Conservation (phyloP, 37 sponge, comb jelly and placozoan genomes). For the Chondrilla cf. caribensis region DNA sequence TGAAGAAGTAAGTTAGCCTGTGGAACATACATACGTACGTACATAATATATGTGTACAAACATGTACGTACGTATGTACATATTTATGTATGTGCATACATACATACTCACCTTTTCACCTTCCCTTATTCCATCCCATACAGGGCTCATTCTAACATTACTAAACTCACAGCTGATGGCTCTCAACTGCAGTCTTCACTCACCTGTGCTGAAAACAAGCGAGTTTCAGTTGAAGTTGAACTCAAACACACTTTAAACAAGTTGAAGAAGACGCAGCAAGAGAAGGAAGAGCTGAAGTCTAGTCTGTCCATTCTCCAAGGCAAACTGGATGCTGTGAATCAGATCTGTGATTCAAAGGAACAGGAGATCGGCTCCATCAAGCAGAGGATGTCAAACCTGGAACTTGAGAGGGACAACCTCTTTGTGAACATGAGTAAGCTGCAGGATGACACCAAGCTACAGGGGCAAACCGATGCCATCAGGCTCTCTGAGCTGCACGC, state of each 20-base stretch:
- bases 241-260: constrained; percentile 29
- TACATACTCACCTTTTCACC: not conserved
- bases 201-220: constrained; percentile 34
- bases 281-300: constrained; percentile 27
- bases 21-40: too few species aligned
- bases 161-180: constrained; percentile 39
- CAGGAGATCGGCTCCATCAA: constrained; percentile 19
- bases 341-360: constrained; percentile 25
- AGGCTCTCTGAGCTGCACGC: constrained; percentile 27
- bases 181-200: constrained; percentile 36
- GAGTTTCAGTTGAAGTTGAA: constrained; percentile 24
- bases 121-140: not conserved
- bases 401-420: constrained; percentile 39
- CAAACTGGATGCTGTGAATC: constrained; percentile 29
- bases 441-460: constrained; percentile 25
- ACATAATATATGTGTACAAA: too few species aligned
- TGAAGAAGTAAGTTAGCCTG: not conserved
- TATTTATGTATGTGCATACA: not conserved
- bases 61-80: not conserved
- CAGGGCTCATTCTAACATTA: constrained; percentile 23
- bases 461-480: constrained; percentile 39
- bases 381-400: constrained; percentile 23
- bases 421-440: constrained; percentile 25
- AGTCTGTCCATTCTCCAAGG: constrained; percentile 1
- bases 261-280: not conserved